Evolutionary conservation across 2,888 invertebrate genomes (phyloP).

Genomic region (Camptogramma bilineatum): DNA sequence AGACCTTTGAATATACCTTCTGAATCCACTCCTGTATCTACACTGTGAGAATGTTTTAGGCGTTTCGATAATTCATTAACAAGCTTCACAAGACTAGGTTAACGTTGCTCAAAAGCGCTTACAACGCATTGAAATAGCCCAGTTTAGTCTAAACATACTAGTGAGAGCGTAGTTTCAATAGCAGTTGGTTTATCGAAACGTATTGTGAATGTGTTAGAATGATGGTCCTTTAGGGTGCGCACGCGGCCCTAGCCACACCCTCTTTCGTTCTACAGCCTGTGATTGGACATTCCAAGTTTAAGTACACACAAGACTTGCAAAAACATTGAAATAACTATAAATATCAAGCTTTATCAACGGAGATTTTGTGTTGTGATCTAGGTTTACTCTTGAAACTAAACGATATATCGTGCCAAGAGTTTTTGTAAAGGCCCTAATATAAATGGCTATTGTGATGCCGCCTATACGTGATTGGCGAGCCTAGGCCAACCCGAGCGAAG

Average conservation of each 20-base stretch:
- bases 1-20: slow-evolving; percentile 23
- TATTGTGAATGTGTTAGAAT: slow-evolving; percentile 30
- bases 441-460: too few species aligned
- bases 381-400: too few species aligned
- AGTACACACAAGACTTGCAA: neutral
- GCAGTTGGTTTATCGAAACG: slow-evolving; percentile 40
- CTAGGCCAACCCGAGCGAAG: too few species aligned
- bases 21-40: slow-evolving; percentile 27
- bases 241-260: slow-evolving; percentile 18
- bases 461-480: too few species aligned
- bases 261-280: neutral
- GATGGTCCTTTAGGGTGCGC: slow-evolving; percentile 20
- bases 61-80: slow-evolving; percentile 56
- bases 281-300: neutral
- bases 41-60: slow-evolving; percentile 40
- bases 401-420: too few species aligned
- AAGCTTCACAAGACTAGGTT: slow-evolving; percentile 36
- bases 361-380: neutral
- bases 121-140: slow-evolving; percentile 27
- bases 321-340: neutral
- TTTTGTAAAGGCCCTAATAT: too few species aligned
- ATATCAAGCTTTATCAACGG: neutral
- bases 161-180: slow-evolving; percentile 24
- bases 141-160: slow-evolving; percentile 13
- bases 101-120: slow-evolving; percentile 40